Conservation (phyloP, 2,797 vertebrate species). For the Pelochelys cantorii region DNA sequence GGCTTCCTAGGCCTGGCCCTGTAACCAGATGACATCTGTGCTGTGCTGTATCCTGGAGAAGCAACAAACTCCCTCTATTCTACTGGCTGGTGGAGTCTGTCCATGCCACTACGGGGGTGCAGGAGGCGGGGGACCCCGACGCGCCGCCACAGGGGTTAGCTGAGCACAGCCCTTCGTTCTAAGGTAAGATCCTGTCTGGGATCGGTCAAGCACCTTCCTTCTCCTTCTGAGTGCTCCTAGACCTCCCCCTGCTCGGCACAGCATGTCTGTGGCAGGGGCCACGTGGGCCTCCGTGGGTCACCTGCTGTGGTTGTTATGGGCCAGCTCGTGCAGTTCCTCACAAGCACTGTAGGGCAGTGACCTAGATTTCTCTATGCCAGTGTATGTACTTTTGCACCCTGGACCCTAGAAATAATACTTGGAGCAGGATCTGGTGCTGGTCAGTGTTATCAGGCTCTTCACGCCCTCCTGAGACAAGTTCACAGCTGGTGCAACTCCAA, state of each 20-base stretch:
- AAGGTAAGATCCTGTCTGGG: slow-evolving; percentile 23
- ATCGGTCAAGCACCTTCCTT: slow-evolving; percentile 44
- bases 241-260: slow-evolving; percentile 63
- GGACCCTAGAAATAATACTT: too few species aligned
- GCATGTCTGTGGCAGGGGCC: slow-evolving; percentile 65
- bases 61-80: too few species aligned
- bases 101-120: too few species aligned
- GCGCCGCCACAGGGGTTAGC: too few species aligned
- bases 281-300: slow-evolving; percentile 64
- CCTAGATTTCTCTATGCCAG: slow-evolving; percentile 66
- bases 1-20: too few species aligned
- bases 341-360: slow-evolving; percentile 75
- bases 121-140: too few species aligned
- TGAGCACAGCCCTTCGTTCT: not conserved
- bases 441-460: slow-evolving; percentile 10
- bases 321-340: slow-evolving; percentile 70
- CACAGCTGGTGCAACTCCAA: slow-evolving; percentile 43
- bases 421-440: too few species aligned
- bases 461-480: slow-evolving; percentile 49
- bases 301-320: slow-evolving; percentile 65
- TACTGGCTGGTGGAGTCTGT: too few species aligned
- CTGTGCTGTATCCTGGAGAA: too few species aligned
- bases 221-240: slow-evolving; percentile 56
- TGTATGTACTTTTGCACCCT: slow-evolving; percentile 57
- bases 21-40: too few species aligned